phyloP scores from a whole-genome alignment of 1,140 invertebrate genomes.

The Diabrotica virgifera region DNA sequence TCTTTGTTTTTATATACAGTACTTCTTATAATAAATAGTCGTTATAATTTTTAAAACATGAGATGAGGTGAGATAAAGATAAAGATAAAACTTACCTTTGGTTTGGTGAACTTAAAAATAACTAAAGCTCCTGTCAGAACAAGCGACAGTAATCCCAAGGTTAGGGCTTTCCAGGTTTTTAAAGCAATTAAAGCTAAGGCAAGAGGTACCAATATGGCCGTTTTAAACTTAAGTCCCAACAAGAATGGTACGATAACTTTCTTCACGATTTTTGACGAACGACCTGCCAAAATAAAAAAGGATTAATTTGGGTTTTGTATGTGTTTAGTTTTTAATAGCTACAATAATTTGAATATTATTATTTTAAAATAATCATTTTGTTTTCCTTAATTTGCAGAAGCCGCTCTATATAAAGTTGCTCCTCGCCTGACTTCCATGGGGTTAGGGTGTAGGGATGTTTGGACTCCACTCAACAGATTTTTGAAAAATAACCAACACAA shows the following conservation, averaged over 20 bases:
- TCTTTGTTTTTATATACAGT: not conserved
- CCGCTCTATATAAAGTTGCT: too few relatives aligned
- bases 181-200: conserved; percentile 77
- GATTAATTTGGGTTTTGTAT: not conserved
- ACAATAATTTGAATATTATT: conserved; percentile 14
- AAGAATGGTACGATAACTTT: conserved; percentile 81
- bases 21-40: conserved; percentile 2
- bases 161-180: conserved; percentile 84
- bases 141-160: conserved; percentile 76
- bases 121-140: conserved; percentile 77
- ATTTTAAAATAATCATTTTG: not conserved
- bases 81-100: conserved; percentile 62
- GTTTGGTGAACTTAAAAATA: conserved; percentile 81
- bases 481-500: too few relatives aligned
- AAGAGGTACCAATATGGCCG: conserved; percentile 74
- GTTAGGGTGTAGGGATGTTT: too few relatives aligned
- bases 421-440: too few relatives aligned
- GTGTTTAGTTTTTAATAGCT: not conserved
- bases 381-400: too few relatives aligned
- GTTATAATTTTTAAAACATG: too few relatives aligned
- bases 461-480: too few relatives aligned
- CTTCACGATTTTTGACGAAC: conserved; percentile 69
- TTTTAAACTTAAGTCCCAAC: conserved; percentile 79
- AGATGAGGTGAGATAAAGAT: too few relatives aligned
- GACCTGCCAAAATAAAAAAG: conserved; percentile 29